A percentile compares a stretch with the other conserved stretches of the same genome.
phyloP scores from a whole-genome alignment of 2,797 vertebrate genomes.

The Bovichtus diacanthus region DNA sequence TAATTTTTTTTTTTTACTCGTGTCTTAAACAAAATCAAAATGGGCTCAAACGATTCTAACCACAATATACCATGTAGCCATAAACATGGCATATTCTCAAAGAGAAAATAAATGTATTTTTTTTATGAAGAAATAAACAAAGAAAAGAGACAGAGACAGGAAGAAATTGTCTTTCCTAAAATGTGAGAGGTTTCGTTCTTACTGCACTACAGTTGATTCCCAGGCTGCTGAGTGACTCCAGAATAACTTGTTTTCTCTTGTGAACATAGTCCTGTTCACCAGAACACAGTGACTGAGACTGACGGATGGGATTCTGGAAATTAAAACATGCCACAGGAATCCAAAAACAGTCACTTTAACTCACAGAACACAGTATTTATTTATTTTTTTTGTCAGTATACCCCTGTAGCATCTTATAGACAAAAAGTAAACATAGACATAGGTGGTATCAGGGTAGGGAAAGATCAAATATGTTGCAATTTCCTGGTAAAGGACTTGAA shows the following conservation, averaged over 20 bases:
- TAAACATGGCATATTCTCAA: background rate
- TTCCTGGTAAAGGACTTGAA: background rate
- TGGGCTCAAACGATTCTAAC: too few species aligned
- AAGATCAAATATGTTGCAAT: background rate
- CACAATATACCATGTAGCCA: too few species aligned
- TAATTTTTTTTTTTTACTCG: too few species aligned
- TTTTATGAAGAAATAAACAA: background rate
- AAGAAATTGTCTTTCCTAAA: background rate
- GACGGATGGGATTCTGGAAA: conserved; percentile 47
- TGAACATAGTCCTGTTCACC: conserved; percentile 63
- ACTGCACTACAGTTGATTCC: conserved; percentile 56
- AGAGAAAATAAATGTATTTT: background rate
- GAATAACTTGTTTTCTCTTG: conserved; percentile 53
- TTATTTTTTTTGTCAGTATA: background rate
- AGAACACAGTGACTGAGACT: conserved; percentile 44
- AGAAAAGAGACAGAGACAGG: background rate
- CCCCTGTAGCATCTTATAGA: background rate
- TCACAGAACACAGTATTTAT: too few species aligned
- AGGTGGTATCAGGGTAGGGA: background rate
- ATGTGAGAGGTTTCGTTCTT: background rate
- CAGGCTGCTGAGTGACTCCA: conserved; percentile 52
- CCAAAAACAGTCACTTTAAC: too few species aligned
- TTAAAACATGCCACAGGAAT: too few species aligned
- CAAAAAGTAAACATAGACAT: background rate
- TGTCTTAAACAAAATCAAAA: too few species aligned